Base-by-base conservation (phyloP, 2,888 invertebrate species). In the Endomychus coccineus region DNA sequence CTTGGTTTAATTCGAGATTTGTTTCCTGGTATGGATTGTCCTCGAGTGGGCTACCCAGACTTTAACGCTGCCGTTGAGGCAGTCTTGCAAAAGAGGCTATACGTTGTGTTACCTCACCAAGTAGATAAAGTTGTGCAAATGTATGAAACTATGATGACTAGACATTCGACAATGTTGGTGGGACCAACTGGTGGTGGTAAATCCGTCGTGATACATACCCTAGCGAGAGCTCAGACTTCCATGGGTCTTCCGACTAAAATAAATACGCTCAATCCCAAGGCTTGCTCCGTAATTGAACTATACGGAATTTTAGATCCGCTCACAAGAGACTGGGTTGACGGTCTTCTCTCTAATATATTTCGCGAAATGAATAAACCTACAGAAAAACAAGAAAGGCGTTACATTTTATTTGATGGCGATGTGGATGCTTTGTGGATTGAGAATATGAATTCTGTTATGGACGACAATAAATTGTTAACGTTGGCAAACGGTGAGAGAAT, bases 391-490 rank as follows among this genome's bases (percentile, higher is more conserved):
- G 89, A 90, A 59, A 74, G 78, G 34, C 78, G 80, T 40, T 91
- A 88, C 61, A 87, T 91, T 28, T 69, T 92, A 28, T 92, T 91
- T 66, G 94, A 94, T 59, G 94, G 94, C 2, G 91, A 92, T 59
- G 90, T 94, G 2, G 92, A 94, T 69, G 87, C 92, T 1, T 71
- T 91, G 23, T 94, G 92, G 92, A 89, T 94, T 46, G 94, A 94
- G 67, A 94, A 92, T 67, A 92, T 94, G 90, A 94, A 92, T 69
- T 90, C 91, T 0, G 91, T 94, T 2, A 92, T 94, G 92, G 94
- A 94, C 58, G 92, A 94, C 64, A 94, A 92, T 61, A 85, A 83
- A 57, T 68, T 92, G 24, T 68, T 94, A 36, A 94, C 92, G 1
- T 69, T 94, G 39, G 89, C 91, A 3, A 94, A 92, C 61, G 91